Conservation (phyloP, 2,888 invertebrate species). For the Amiota mariae region DNA sequence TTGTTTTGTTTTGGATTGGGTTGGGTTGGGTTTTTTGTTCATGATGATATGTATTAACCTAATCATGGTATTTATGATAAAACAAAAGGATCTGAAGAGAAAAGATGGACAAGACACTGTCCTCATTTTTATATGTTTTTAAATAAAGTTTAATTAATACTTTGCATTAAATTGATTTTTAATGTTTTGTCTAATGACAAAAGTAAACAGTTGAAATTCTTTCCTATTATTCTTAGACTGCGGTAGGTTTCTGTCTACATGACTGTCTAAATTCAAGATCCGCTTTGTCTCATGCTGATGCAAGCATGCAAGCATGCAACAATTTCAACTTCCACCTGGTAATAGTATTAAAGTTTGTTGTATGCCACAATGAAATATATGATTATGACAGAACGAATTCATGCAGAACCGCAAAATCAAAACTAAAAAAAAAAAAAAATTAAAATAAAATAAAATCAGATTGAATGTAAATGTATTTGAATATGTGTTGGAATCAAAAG, state of each 20-base stretch:
- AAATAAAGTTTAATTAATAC: slow-evolving; percentile 6
- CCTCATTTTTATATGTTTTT: background rate
- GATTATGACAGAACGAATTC: slow-evolving; percentile 25
- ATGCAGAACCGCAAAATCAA: slow-evolving; percentile 22
- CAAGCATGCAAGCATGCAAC: slow-evolving; percentile 30
- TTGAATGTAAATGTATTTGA: no score
- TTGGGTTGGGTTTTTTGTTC: no score
- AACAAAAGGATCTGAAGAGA: background rate
- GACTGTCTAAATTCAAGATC: no score
- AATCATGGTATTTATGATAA: no score
- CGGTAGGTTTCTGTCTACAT: no score
- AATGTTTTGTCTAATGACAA: no score
- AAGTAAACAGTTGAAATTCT: no score
- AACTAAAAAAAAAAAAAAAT: background rate
- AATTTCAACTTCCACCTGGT: slow-evolving; percentile 21
- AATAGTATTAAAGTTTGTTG: background rate
- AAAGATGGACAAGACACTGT: slow-evolving; percentile 1
- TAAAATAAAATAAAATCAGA: slow-evolving; percentile 3
- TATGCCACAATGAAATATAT: background rate
- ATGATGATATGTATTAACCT: no score
- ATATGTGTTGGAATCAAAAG: slow-evolving; percentile 12
- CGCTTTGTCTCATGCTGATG: no score
- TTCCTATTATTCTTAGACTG: no score
- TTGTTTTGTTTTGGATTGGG: no score
- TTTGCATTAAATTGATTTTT: no score